Conservation (phyloP, 2,797 vertebrate species). For the Harpagifer antarcticus region DNA sequence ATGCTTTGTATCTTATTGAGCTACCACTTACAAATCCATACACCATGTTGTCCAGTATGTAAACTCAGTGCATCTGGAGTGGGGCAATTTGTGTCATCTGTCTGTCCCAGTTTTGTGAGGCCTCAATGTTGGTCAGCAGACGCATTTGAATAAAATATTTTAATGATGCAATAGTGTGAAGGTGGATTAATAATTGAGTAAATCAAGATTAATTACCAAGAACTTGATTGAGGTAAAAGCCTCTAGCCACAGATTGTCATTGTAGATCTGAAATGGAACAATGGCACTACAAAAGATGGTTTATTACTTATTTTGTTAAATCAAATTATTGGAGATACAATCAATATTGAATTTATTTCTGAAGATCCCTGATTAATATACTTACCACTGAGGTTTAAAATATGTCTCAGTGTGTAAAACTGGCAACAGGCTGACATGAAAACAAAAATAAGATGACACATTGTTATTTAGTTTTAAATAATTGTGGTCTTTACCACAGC, state of each 20-base stretch:
- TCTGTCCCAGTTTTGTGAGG: constrained; percentile 50
- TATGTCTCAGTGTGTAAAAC: neutral
- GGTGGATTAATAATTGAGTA: no score
- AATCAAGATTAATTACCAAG: neutral
- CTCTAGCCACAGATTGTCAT: neutral
- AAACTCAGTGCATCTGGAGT: constrained; percentile 1
- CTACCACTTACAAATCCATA: no score
- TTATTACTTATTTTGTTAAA: neutral
- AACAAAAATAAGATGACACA: neutral
- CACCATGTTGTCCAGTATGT: no score
- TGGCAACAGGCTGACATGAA: neutral
- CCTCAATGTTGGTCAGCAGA: constrained; percentile 39
- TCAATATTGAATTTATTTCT: neutral
- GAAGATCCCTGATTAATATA: neutral
- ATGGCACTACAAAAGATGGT: neutral
- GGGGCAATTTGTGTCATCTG: constrained; percentile 48
- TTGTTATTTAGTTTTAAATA: no score
- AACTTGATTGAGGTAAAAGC: neutral
- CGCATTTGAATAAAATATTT: constrained; percentile 29
- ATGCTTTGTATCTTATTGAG: no score
- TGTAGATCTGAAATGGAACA: constrained; percentile 4
- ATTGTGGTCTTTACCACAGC: neutral
- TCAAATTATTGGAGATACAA: neutral
- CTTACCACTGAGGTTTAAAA: neutral
- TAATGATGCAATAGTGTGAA: constrained; percentile 1